phyloP scores from a whole-genome alignment of 2,888 invertebrate species.

The Ametastegia equiseti region DNA sequence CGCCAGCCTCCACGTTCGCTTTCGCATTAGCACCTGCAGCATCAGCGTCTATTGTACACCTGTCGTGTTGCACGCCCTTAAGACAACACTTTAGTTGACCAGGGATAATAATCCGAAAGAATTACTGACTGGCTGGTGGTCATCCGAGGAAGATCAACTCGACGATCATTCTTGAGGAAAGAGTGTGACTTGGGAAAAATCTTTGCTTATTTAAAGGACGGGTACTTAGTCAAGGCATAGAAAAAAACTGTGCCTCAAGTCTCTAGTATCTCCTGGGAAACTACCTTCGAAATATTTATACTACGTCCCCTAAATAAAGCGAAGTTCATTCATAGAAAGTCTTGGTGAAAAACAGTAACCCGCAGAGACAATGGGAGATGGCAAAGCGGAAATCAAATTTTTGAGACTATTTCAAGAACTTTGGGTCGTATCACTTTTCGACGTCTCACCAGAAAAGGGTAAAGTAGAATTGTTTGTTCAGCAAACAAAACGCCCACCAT shows the following conservation, averaged over 20 bases:
- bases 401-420: slow-evolving; percentile 6
- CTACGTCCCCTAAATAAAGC: slow-evolving; percentile 64
- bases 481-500: slow-evolving; percentile 31
- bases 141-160: neutral
- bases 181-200: slow-evolving; percentile 42
- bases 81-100: slow-evolving; percentile 71
- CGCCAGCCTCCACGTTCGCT: neutral
- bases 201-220: slow-evolving; percentile 47
- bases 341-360: slow-evolving; percentile 38
- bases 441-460: slow-evolving; percentile 37
- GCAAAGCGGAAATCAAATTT: slow-evolving; percentile 43
- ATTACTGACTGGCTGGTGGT: neutral
- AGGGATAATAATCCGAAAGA: slow-evolving; percentile 51
- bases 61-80: slow-evolving; percentile 74
- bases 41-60: slow-evolving; percentile 69
- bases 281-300: slow-evolving; percentile 63
- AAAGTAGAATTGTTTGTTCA: slow-evolving; percentile 36
- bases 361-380: slow-evolving; percentile 42
- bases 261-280: slow-evolving; percentile 52
- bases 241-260: slow-evolving; percentile 56
- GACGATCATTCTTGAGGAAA: slow-evolving; percentile 19
- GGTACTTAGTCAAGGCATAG: slow-evolving; percentile 12
- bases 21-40: slow-evolving; percentile 69
- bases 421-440: slow-evolving; percentile 1
- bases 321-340: slow-evolving; percentile 54